These are phyloP conservation scores for Cerastis leucographa DNA, from an alignment of 2,888 invertebrate genomes.

Conservation along the genomic window DNA sequence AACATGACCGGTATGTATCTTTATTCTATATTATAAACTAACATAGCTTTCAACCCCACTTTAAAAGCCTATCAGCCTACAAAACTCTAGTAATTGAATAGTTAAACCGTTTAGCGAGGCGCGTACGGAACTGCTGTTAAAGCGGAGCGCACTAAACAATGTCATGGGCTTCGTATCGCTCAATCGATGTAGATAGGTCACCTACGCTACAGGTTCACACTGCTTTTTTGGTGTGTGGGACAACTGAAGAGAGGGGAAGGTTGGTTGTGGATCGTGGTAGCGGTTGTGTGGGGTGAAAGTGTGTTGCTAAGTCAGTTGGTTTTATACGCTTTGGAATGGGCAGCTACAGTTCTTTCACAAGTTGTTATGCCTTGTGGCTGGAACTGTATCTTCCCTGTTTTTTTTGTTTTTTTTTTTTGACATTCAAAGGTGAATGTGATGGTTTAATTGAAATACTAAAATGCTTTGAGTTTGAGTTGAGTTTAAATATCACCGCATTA, in stretches of 20 bases:
- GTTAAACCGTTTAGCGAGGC: constrained; percentile 28
- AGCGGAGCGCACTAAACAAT: constrained; percentile 53
- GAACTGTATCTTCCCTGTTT: too few relatives aligned
- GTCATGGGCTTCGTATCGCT: constrained; percentile 53
- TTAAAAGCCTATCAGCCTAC: constrained; percentile 7
- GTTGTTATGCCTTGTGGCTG: too few relatives aligned
- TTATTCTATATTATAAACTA: not conserved
- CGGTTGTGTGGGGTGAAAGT: not conserved
- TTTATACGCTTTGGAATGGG: too few relatives aligned
- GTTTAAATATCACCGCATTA: too few relatives aligned
- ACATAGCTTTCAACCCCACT: not conserved
- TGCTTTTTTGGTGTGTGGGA: constrained; percentile 53
- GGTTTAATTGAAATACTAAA: too few relatives aligned
- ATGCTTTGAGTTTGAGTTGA: too few relatives aligned
- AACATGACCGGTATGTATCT: too few relatives aligned
- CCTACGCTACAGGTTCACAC: constrained; percentile 53
- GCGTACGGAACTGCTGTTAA: constrained; percentile 42
- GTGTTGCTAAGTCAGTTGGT: not conserved
- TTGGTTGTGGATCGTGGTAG: too few relatives aligned
- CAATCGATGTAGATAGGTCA: constrained; percentile 67
- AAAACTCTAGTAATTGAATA: constrained; percentile 43
- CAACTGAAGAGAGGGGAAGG: not conserved
- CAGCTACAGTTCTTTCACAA: too few relatives aligned
- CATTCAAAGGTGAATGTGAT: too few relatives aligned
- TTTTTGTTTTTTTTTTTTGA: too few relatives aligned